These are phyloP conservation scores for Melinaea menophilus DNA, from an alignment of 2,888 invertebrate genomes.

Conservation along the genomic window DNA sequence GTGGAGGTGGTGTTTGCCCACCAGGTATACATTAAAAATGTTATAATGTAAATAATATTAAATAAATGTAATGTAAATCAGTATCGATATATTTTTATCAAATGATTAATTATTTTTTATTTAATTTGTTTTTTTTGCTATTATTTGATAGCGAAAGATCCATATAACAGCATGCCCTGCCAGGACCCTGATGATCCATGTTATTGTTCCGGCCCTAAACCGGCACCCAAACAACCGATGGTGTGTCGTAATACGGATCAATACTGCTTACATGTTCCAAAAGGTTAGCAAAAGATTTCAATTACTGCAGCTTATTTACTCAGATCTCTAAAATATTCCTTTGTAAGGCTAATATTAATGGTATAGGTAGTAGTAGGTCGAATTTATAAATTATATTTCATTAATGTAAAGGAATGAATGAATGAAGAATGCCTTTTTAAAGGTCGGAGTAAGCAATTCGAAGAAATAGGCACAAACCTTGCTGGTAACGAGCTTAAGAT, in stretches of 20 bases:
- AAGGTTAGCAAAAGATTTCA: slow-evolving; percentile 51
- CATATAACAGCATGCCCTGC: slow-evolving; percentile 62
- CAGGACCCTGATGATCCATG: slow-evolving; percentile 62
- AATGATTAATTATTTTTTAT: no score
- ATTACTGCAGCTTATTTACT: background rate
- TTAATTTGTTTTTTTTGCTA: background rate
- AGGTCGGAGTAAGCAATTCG: slow-evolving; percentile 70
- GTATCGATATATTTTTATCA: no score
- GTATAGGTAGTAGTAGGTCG: slow-evolving; percentile 8
- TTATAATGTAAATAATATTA: no score
- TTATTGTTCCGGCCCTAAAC: slow-evolving; percentile 61
- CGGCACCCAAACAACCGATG: slow-evolving; percentile 49
- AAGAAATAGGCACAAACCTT: slow-evolving; percentile 68
- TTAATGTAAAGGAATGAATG: slow-evolving; percentile 38
- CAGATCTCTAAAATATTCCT: background rate
- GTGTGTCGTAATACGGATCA: slow-evolving; percentile 64
- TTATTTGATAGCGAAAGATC: slow-evolving; percentile 45
- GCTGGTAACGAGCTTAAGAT: slow-evolving; percentile 70
- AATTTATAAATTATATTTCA: background rate
- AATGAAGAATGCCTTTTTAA: slow-evolving; percentile 57
- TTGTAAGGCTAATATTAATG: background rate
- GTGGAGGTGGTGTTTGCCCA: slow-evolving; percentile 46
- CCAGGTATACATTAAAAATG: slow-evolving; percentile 40
- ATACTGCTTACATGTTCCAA: slow-evolving; percentile 69
- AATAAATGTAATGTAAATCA: no score